Base-by-base conservation (phyloP, 1,140 invertebrate genomes). In the Bombyx mandarina region DNA sequence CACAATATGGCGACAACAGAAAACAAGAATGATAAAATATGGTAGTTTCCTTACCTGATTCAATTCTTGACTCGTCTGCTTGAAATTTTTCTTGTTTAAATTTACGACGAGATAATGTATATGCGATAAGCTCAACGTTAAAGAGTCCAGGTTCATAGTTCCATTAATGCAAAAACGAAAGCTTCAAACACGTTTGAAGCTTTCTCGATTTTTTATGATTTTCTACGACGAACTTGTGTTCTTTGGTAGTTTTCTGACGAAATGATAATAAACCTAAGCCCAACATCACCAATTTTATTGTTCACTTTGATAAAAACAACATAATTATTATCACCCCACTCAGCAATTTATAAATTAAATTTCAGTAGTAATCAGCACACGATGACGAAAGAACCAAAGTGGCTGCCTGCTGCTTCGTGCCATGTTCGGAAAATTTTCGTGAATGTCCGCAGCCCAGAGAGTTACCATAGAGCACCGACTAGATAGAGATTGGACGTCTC, bases 91-190 rank as follows among this genome's bases (percentile, higher is more conserved):
- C 92, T 97, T 98, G 88, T 92, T 96, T 90, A 98, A 93, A 92
- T 95, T 97, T 89, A 93, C 92, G 91, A 98, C 94, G 90, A 97
- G 95, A 94, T 95, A 95, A 94, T 93, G 95, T 91, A 98, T 98
- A 94, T 98, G 95, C 92, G 95, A 95, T 93, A 97, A 94, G 92
- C 96, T 95, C 94, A 97, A 96, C 92, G 95, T 96, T 92, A 96
- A 93, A 92, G 96, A 94, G 92, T 97, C 96, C 92, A 97, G 95
- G 95, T 97, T 97, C 96, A 98, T 98, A 96, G 94, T 97, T 97
- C 95, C 93, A 96, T 96, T 92, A 94, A 83, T 76, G 92, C 93
- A 75, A 78, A 79, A 71, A 63, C 72, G 77, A 82, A 85, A 84
- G 80, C 78, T 82, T 94, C 93, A 94, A 94, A 93, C 90, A 90